phyloP scores from a whole-genome alignment of 2,113 vertebrate species.

The Chamaetylas fuelleborni region DNA sequence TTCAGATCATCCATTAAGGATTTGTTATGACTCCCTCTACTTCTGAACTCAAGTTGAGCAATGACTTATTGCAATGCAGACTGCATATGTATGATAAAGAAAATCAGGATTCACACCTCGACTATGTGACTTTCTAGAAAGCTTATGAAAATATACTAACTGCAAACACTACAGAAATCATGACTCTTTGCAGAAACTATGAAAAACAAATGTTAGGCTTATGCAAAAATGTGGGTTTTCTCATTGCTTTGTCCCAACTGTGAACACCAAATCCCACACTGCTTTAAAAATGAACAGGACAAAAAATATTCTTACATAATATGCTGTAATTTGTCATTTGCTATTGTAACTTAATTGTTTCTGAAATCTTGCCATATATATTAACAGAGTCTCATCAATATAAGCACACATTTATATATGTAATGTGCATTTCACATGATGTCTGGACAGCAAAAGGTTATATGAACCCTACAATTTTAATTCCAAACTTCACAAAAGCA shows the following conservation, averaged over 20 bases:
- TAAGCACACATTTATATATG: fast-evolving
- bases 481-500: background rate
- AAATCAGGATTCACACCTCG: background rate
- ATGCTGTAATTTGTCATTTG: background rate
- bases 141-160: background rate
- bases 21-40: background rate
- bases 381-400: background rate
- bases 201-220: background rate
- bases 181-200: background rate
- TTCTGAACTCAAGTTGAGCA: background rate
- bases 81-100: fast-evolving
- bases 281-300: background rate
- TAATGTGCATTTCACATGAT: background rate
- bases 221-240: fast-evolving
- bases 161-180: background rate
- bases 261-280: fast-evolving
- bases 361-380: background rate
- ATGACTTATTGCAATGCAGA: background rate
- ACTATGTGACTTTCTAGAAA: background rate
- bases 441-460: background rate
- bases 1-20: background rate
- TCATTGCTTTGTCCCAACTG: background rate
- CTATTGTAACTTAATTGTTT: background rate
- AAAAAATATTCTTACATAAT: background rate
- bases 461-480: background rate